phyloP scores from a whole-genome alignment of 1,140 invertebrate genomes.

The Tachypleus tridentatus region DNA sequence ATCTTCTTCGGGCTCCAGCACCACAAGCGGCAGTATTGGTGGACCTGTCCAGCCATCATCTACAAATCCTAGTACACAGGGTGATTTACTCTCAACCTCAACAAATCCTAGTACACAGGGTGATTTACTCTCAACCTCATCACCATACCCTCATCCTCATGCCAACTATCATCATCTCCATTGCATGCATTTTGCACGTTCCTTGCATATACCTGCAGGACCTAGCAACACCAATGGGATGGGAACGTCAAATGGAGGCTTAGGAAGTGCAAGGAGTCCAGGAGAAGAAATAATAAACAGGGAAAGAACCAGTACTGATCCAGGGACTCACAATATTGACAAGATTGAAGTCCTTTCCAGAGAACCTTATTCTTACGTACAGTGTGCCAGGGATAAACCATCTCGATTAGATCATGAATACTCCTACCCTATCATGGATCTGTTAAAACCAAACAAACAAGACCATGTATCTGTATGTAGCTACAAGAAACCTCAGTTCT shows the following conservation, averaged over 20 bases:
- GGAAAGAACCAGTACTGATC: constrained; percentile 14
- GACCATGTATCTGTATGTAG: constrained; percentile 41
- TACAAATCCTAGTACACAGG: constrained; percentile 10
- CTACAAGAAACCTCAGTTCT: constrained; percentile 42
- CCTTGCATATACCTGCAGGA: constrained; percentile 5
- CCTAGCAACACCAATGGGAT: constrained; percentile 1
- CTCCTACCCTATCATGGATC: constrained; percentile 61
- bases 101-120: constrained; percentile 16
- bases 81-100: too few species aligned
- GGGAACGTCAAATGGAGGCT: background rate
- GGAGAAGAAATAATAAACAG: constrained; percentile 11
- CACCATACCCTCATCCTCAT: constrained; percentile 28
- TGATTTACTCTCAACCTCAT: constrained; percentile 29
- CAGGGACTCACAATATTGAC: constrained; percentile 17
- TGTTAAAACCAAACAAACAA: constrained; percentile 17
- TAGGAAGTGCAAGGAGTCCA: background rate
- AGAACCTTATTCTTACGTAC: constrained; percentile 71
- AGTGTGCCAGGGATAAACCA: constrained; percentile 47
- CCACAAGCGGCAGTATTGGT: constrained; percentile 30
- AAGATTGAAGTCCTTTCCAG: constrained; percentile 15
- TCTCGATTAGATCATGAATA: constrained; percentile 59
- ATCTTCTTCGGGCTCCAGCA: constrained; percentile 48
- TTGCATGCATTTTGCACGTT: constrained; percentile 38
- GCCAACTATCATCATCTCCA: constrained; percentile 36
- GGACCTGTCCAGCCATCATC: constrained; percentile 15